phyloP scores from a whole-genome alignment of 1,140 invertebrate genomes.

The Limonius californicus region DNA sequence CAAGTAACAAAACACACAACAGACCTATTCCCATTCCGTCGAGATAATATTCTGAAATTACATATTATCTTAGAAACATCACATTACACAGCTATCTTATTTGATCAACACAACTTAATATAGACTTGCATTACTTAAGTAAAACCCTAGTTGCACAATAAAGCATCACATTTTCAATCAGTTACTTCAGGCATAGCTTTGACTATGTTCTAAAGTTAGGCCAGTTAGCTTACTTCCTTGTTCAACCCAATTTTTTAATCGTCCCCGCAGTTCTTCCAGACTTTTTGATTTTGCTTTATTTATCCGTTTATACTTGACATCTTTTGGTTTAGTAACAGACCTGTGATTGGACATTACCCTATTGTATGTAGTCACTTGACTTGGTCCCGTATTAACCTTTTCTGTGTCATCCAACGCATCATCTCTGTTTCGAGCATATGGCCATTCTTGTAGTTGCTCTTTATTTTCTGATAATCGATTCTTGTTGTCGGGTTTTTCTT shows the following conservation, averaged over 20 bases:
- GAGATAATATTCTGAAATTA: too few relatives aligned
- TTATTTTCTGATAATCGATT: constrained; percentile 29
- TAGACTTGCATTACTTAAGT: too few relatives aligned
- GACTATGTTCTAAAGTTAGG: constrained; percentile 40
- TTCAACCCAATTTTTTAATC: constrained; percentile 79
- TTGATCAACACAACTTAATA: too few relatives aligned
- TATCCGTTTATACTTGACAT: constrained; percentile 86
- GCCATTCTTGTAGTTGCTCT: constrained; percentile 46
- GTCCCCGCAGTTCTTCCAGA: constrained; percentile 75
- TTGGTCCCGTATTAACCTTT: constrained; percentile 40
- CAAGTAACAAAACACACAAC: too few relatives aligned
- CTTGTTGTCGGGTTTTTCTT: constrained; percentile 34
- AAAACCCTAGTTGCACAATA: too few relatives aligned
- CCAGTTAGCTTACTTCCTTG: constrained; percentile 61
- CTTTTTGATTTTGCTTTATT: constrained; percentile 88
- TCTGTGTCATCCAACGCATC: constrained; percentile 44
- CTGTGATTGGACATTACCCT: constrained; percentile 85
- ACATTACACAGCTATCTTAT: too few relatives aligned
- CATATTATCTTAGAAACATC: too few relatives aligned
- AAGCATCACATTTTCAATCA: too few relatives aligned
- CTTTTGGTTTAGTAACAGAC: constrained; percentile 84
- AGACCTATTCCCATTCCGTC: too few relatives aligned
- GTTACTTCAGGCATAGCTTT: constrained; percentile 7
- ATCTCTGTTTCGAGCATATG: constrained; percentile 47
- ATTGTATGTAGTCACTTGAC: constrained; percentile 74